phyloP scores from a whole-genome alignment of 2,113 vertebrate species.

The Prietella phreatophila region DNA sequence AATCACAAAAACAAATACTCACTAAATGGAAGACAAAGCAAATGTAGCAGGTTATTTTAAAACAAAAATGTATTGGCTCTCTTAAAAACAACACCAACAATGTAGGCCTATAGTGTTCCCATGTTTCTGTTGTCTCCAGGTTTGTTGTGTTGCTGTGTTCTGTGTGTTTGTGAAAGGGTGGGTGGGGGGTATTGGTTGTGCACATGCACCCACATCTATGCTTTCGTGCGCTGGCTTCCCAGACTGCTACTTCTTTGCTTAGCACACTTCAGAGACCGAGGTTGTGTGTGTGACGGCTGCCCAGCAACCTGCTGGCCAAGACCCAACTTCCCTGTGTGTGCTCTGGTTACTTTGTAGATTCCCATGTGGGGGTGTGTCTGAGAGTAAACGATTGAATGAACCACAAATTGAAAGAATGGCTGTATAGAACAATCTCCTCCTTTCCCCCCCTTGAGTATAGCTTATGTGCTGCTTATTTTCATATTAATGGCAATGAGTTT shows the following conservation, averaged over 20 bases:
- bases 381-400: slow-evolving; percentile 73
- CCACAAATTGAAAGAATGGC: slow-evolving; percentile 73
- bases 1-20: background rate
- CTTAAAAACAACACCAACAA: background rate
- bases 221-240: slow-evolving; percentile 34
- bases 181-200: slow-evolving; percentile 3
- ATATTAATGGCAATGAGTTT: slow-evolving; percentile 32
- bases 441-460: slow-evolving; percentile 49
- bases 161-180: slow-evolving; percentile 9
- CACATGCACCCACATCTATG: slow-evolving; percentile 19
- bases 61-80: too few species aligned
- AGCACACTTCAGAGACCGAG: slow-evolving; percentile 49
- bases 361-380: slow-evolving; percentile 75
- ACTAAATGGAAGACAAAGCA: background rate
- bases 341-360: slow-evolving; percentile 58
- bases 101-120: background rate
- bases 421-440: slow-evolving; percentile 68
- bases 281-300: slow-evolving; percentile 55
- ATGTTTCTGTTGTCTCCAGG: background rate
- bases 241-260: slow-evolving; percentile 51
- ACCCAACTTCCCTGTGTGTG: slow-evolving; percentile 55
- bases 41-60: background rate
- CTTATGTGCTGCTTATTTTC: slow-evolving; percentile 2
- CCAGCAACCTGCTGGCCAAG: slow-evolving; percentile 54
- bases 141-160: slow-evolving; percentile 13